Evolutionary conservation across 2,888 invertebrate genomes (phyloP).

Genomic region (Lottia gigantea): DNA sequence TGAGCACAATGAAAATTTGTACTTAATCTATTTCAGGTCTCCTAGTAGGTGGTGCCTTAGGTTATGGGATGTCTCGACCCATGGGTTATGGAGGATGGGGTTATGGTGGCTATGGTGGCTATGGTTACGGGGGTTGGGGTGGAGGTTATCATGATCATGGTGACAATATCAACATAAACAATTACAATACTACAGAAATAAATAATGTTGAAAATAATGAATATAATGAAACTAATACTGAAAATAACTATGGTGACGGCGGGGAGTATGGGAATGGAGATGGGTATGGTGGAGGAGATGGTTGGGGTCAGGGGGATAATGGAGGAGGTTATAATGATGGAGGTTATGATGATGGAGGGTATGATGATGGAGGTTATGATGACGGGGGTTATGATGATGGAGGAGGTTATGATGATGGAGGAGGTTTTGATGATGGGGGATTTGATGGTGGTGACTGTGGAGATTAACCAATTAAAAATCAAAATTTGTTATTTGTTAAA

Average conservation of each 20-base stretch:
- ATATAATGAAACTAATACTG: conserved; percentile 20
- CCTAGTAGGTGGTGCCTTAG: conserved; percentile 27
- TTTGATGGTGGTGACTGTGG: conserved; percentile 20
- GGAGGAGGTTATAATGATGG: not conserved
- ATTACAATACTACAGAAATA: conserved; percentile 25
- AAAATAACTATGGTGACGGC: conserved; percentile 21
- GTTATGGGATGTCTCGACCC: conserved; percentile 27
- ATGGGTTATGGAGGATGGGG: conserved; percentile 24
- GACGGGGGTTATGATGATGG: conserved; percentile 21
- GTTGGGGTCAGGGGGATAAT: conserved; percentile 13
- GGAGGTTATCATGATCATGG: conserved; percentile 24
- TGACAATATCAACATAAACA: conserved; percentile 25
- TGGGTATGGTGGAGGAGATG: conserved; percentile 16
- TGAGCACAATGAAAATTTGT: too few species aligned
- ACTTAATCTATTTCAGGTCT: conserved; percentile 21
- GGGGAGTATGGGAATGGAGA: conserved; percentile 12
- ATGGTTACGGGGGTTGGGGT: conserved; percentile 18
- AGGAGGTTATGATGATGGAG: conserved; percentile 15
- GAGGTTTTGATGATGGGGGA: conserved; percentile 18
- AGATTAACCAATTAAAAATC: not conserved
- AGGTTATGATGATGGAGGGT: not conserved
- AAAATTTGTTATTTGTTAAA: too few species aligned
- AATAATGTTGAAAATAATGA: conserved; percentile 26
- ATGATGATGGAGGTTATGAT: conserved; percentile 17
- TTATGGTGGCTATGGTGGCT: conserved; percentile 10